phyloP scores from a whole-genome alignment of 2,113 vertebrate species.

The Rhea pennata region DNA sequence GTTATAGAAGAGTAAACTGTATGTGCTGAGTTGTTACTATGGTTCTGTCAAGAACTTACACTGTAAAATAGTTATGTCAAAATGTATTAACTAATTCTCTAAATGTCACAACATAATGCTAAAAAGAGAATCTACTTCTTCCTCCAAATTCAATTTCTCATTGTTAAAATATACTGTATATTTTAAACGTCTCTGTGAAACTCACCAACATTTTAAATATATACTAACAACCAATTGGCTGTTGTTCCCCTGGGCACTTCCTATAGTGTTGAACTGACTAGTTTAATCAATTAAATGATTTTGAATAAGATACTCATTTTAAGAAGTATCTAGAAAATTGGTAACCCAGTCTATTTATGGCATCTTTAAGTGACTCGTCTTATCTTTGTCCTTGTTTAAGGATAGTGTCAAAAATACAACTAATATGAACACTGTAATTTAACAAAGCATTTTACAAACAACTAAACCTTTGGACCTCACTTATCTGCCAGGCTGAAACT shows the following conservation, averaged over 20 bases:
- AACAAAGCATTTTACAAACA: not conserved
- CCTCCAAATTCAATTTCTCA: not conserved
- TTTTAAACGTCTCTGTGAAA: not conserved
- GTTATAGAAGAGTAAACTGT: not conserved
- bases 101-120: not conserved
- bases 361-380: not conserved
- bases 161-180: not conserved
- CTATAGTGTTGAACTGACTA: not conserved
- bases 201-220: not conserved
- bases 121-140: not conserved
- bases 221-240: not conserved
- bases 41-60: not conserved
- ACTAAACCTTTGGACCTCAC: not conserved
- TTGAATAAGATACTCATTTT: not conserved
- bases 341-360: not conserved
- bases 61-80: not conserved
- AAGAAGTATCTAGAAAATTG: not conserved
- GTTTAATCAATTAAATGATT: not conserved
- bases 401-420: not conserved
- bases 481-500: not conserved
- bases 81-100: not conserved
- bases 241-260: not conserved
- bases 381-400: not conserved
- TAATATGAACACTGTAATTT: not conserved
- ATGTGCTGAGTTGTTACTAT: not conserved